These are phyloP conservation scores for Monopis laevigella DNA, from an alignment of 2,888 invertebrate genomes.

Conservation along the genomic window DNA sequence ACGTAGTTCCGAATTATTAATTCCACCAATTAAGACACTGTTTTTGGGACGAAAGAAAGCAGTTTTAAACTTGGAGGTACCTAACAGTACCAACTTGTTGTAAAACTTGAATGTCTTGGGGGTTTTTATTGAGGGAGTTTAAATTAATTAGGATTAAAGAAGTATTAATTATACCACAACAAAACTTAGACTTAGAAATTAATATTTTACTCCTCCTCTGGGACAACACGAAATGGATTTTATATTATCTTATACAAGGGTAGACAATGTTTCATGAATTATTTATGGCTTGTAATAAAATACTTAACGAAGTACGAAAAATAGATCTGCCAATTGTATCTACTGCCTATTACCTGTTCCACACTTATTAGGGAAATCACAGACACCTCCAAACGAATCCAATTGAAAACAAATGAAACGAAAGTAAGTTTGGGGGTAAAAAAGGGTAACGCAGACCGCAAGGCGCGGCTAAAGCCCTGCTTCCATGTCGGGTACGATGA, in stretches of 20 bases:
- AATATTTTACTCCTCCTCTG: too few species aligned
- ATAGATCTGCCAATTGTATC: background rate
- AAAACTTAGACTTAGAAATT: background rate
- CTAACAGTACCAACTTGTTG: background rate
- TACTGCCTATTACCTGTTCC: background rate
- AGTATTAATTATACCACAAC: background rate
- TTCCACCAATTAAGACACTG: constrained; percentile 42
- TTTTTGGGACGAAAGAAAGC: constrained; percentile 26
- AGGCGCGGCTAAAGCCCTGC: constrained; percentile 1
- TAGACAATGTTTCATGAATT: background rate
- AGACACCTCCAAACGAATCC: background rate
- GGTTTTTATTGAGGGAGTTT: constrained; percentile 6
- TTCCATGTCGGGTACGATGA: constrained; percentile 51
- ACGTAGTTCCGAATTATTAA: constrained; percentile 41
- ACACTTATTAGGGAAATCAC: background rate
- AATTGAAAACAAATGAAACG: background rate
- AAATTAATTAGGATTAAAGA: constrained; percentile 5
- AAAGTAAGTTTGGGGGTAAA: background rate
- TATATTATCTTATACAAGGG: background rate
- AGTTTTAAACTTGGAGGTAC: constrained; percentile 22
- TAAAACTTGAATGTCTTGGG: constrained; percentile 11
- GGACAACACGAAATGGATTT: background rate
- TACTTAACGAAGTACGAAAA: constrained; percentile 1
- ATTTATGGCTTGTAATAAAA: background rate
- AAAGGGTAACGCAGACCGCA: background rate